phyloP scores from a whole-genome alignment of 2,888 invertebrate genomes.

The Trachelus tabidus region DNA sequence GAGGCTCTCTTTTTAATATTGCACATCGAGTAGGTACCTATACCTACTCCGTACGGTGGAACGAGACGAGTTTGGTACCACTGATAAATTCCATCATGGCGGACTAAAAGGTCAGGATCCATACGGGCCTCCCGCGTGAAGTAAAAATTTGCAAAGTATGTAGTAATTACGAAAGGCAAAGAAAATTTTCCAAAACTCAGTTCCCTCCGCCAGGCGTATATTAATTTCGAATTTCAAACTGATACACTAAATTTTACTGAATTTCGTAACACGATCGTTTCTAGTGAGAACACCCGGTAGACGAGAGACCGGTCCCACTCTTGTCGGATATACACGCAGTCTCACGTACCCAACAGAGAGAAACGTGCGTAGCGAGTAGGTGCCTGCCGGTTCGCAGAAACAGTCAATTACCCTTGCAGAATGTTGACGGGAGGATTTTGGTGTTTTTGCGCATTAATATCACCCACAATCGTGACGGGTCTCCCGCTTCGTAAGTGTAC shows the following conservation, averaged over 20 bases:
- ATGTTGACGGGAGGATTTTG: neutral
- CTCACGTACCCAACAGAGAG: neutral
- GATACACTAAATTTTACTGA: neutral
- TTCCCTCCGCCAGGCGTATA: no score
- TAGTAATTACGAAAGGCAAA: neutral
- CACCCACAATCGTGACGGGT: neutral
- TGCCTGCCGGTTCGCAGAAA: neutral
- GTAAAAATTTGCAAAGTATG: neutral
- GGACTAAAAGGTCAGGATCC: neutral
- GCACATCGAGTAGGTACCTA: neutral
- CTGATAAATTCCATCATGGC: neutral
- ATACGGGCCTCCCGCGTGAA: neutral
- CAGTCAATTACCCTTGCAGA: neutral
- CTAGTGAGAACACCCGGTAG: neutral
- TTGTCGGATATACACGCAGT: neutral
- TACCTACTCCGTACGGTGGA: neutral
- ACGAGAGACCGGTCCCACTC: constrained; percentile 8
- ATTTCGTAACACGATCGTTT: neutral
- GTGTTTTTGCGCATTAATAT: neutral
- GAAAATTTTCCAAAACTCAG: neutral
- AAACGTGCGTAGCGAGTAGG: neutral
- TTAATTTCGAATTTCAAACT: neutral
- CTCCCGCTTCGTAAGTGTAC: neutral
- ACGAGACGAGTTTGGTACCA: neutral
- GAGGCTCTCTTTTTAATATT: neutral